Conservation (phyloP, 2,888 invertebrate genomes). For the Agrilus mali region DNA sequence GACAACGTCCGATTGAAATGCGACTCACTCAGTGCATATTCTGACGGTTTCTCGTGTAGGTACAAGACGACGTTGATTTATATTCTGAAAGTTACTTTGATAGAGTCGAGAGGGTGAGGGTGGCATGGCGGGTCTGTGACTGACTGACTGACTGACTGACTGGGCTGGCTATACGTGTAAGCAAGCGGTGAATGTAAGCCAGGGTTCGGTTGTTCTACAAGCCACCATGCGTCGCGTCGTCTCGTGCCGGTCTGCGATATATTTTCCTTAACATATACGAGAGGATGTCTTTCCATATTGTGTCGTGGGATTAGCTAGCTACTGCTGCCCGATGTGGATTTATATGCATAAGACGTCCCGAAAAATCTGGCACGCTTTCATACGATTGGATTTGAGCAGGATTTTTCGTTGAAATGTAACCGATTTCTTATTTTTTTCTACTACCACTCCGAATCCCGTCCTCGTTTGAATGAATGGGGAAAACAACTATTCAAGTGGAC, state of each 20-base stretch:
- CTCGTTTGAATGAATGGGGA: too few relatives aligned
- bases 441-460: too few relatives aligned
- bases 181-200: too few relatives aligned
- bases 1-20: constrained; percentile 11
- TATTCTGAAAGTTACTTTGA: constrained; percentile 21
- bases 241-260: too few relatives aligned
- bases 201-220: too few relatives aligned
- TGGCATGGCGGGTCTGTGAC: too few relatives aligned
- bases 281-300: constrained; percentile 3
- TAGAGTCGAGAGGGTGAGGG: constrained; percentile 10
- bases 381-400: too few relatives aligned
- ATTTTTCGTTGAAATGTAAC: background rate
- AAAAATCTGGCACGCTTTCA: constrained; percentile 4
- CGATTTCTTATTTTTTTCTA: constrained; percentile 7
- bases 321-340: constrained; percentile 1
- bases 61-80: constrained; percentile 23
- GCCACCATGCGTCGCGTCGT: constrained; percentile 14
- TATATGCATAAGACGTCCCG: constrained; percentile 6
- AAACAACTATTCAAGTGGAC: too few relatives aligned
- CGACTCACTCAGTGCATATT: constrained; percentile 14
- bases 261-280: too few relatives aligned
- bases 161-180: too few relatives aligned
- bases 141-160: too few relatives aligned
- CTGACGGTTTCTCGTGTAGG: constrained; percentile 19
- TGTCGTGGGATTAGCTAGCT: background rate